A percentile compares a stretch with the other conserved stretches of the same genome.
Evolutionary conservation across 2,888 invertebrate genomes (phyloP).

Genomic region (Liposcelis brunnea): DNA sequence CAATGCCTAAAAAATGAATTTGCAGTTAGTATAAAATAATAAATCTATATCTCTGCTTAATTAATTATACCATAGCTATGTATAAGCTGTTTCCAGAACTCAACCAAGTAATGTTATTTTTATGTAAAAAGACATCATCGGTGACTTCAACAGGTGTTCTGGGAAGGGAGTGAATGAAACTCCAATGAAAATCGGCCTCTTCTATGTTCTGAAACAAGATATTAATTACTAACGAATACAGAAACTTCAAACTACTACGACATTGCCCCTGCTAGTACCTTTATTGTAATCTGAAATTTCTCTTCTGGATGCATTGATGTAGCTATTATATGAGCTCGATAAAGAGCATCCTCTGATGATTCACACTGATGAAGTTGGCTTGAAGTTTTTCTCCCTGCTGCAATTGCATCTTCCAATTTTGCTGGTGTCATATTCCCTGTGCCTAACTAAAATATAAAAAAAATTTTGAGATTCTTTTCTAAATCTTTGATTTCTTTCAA

Average conservation of each 20-base stretch:
- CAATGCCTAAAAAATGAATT: too few relatives aligned
- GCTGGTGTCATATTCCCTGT: neutral
- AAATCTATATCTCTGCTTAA: too few relatives aligned
- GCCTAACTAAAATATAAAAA: constrained; percentile 7
- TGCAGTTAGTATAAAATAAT: too few relatives aligned
- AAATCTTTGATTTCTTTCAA: neutral
- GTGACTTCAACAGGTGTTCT: constrained; percentile 11
- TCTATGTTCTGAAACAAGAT: constrained; percentile 11
- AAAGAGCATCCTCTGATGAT: constrained; percentile 12
- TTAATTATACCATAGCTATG: constrained; percentile 12
- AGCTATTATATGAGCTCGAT: constrained; percentile 15
- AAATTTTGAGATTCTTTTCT: neutral
- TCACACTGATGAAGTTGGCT: constrained; percentile 15
- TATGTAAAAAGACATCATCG: constrained; percentile 11
- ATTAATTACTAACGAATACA: neutral
- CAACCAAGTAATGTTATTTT: constrained; percentile 10
- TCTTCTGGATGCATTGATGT: constrained; percentile 11
- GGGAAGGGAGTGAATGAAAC: constrained; percentile 12
- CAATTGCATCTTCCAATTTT: constrained; percentile 8
- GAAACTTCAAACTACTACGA: neutral
- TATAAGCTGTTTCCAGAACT: constrained; percentile 9
- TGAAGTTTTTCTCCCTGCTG: constrained; percentile 12
- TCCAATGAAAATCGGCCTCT: constrained; percentile 12
- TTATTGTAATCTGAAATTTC: constrained; percentile 6
- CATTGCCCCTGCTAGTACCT: constrained; percentile 4